phyloP scores from a whole-genome alignment of 2,797 vertebrate genomes.

The Sebastes diploproa region DNA sequence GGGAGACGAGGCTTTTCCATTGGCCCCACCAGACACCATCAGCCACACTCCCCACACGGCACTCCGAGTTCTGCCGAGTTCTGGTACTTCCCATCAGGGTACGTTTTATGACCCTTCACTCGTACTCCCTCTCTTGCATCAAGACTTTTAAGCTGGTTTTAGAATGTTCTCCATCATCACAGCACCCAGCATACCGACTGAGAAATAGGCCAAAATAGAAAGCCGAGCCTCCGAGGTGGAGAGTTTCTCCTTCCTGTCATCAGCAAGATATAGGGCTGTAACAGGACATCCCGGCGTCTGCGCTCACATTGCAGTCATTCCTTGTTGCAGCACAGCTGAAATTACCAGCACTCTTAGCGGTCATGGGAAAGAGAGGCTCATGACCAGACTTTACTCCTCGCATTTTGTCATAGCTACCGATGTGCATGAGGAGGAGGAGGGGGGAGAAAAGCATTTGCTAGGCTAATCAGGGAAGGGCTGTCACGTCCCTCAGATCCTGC shows the following conservation, averaged over 20 bases:
- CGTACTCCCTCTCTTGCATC: constrained; percentile 20
- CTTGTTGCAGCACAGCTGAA: constrained; percentile 70
- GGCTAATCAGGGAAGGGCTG: constrained; percentile 46
- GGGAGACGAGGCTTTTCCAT: constrained; percentile 69
- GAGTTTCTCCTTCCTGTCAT: constrained; percentile 58
- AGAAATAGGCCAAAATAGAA: constrained; percentile 36
- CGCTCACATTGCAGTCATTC: constrained; percentile 70
- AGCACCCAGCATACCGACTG: constrained; percentile 4
- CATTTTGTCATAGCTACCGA: constrained; percentile 62
- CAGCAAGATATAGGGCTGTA: constrained; percentile 58
- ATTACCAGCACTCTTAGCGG: constrained; percentile 60
- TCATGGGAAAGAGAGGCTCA: constrained; percentile 73
- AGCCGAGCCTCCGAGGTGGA: constrained; percentile 6
- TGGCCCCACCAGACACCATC: constrained; percentile 60
- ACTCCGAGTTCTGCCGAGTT: constrained; percentile 63
- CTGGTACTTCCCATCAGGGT: constrained; percentile 66
- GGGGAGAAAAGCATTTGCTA: constrained; percentile 35
- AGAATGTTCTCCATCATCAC: constrained; percentile 30
- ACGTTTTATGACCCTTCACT: constrained; percentile 44
- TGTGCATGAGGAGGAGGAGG: constrained; percentile 15
- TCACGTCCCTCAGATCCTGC: constrained; percentile 51
- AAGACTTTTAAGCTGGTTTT: constrained; percentile 25
- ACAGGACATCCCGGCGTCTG: constrained; percentile 69
- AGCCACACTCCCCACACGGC: constrained; percentile 66
- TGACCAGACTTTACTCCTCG: constrained; percentile 66